Conservation (phyloP, 2,797 vertebrate genomes). For the Glyptemys insculpta region DNA sequence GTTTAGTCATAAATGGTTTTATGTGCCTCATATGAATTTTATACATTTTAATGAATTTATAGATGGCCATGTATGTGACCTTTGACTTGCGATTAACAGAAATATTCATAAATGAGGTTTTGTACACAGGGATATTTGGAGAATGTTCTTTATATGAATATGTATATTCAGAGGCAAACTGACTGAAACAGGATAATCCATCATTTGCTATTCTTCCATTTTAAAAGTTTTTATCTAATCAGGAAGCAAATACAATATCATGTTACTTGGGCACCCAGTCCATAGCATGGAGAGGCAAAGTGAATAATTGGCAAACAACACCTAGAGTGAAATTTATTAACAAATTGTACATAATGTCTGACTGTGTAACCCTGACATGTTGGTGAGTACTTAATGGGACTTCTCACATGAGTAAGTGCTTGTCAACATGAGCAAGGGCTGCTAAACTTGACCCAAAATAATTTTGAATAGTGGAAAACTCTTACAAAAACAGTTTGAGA, state of each 20-base stretch:
- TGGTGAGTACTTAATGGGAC: conserved; percentile 3
- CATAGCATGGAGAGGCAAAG: neutral
- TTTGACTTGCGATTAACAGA: neutral
- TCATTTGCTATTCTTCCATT: conserved; percentile 16
- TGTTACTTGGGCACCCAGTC: neutral
- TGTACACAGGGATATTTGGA: neutral
- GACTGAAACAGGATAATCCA: conserved; percentile 29
- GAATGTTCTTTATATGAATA: conserved; percentile 27
- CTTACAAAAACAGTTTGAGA: neutral
- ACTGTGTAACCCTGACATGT: neutral
- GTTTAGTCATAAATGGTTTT: conserved; percentile 14
- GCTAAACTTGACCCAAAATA: neutral
- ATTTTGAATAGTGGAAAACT: neutral
- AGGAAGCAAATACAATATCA: conserved; percentile 2
- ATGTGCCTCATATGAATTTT: conserved; percentile 3
- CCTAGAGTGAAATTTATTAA: neutral
- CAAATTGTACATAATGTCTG: neutral
- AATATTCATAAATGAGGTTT: no score
- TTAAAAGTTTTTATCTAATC: conserved; percentile 36
- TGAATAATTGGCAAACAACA: conserved; percentile 1
- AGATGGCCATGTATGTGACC: neutral
- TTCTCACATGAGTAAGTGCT: neutral
- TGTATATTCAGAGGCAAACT: neutral
- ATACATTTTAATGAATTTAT: conserved; percentile 34
- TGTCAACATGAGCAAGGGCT: neutral